Conservation (phyloP, 2,113 vertebrate genomes). For the Glaucomys volans region DNA sequence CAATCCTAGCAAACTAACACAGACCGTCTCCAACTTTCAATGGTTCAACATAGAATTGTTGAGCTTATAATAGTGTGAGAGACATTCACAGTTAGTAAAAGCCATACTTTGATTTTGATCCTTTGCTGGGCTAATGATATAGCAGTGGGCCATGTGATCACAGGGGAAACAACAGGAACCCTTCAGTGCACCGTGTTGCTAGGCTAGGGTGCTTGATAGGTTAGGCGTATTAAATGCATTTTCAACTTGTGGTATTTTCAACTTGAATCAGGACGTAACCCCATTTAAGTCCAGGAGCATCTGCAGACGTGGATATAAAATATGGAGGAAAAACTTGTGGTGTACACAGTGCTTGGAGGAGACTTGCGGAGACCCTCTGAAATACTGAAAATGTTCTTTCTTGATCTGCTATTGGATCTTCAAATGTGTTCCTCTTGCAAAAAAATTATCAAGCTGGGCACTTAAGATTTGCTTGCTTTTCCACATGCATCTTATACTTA, state of each 20-base stretch:
- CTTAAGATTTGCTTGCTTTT: background rate
- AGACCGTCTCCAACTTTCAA: too few relatives aligned
- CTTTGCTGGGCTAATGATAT: background rate
- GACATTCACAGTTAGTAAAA: background rate
- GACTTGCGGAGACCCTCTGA: background rate
- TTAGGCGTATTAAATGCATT: background rate
- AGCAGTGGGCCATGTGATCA: background rate
- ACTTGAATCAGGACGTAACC: background rate
- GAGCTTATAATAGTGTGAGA: too few relatives aligned
- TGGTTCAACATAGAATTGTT: background rate
- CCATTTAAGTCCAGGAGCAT: background rate
- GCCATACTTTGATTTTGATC: background rate
- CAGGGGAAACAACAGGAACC: fast-evolving
- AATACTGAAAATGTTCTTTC: background rate
- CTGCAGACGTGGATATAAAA: background rate
- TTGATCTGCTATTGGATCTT: background rate
- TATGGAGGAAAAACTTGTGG: background rate
- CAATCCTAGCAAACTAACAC: background rate
- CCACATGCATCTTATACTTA: background rate
- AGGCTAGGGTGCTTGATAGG: background rate
- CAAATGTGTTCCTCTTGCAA: background rate
- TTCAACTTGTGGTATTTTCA: background rate
- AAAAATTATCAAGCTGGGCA: background rate
- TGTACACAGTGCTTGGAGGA: background rate
- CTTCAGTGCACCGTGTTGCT: background rate